phyloP scores from a whole-genome alignment of 2,797 vertebrate genomes.

The Mus spretus region DNA sequence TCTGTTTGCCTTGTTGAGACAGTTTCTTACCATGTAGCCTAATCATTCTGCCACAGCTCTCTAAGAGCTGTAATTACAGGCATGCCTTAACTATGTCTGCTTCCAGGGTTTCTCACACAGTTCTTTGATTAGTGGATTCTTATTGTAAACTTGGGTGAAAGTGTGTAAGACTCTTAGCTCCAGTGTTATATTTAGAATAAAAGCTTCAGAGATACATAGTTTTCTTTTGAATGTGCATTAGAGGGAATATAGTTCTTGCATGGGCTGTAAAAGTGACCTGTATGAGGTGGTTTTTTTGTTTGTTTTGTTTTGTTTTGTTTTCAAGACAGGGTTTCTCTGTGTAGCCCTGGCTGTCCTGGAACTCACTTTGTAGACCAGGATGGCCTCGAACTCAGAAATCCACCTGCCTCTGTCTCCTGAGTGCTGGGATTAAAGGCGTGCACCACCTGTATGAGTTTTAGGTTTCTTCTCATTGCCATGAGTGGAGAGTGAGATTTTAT shows the following conservation, averaged over 20 bases:
- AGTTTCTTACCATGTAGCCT: neutral
- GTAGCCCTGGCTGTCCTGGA: no score
- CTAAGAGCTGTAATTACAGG: neutral
- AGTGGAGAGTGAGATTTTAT: neutral
- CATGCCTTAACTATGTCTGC: neutral
- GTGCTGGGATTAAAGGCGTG: no score
- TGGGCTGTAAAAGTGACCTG: slow-evolving; percentile 1
- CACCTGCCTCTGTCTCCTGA: no score
- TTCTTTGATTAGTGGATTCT: slow-evolving; percentile 15
- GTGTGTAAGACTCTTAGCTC: neutral
- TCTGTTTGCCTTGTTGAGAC: neutral
- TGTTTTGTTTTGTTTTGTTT: no score
- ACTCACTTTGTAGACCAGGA: no score
- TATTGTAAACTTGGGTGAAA: neutral
- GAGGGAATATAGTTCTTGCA: slow-evolving; percentile 46
- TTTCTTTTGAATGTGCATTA: slow-evolving; percentile 59
- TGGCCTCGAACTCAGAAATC: no score
- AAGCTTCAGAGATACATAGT: slow-evolving; percentile 23
- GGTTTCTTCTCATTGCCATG: slow-evolving; percentile 61
- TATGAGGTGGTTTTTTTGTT: no score
- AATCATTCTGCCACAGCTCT: neutral
- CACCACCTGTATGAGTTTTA: neutral
- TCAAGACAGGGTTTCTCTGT: no score
- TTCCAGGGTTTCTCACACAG: neutral
- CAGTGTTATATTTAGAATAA: slow-evolving; percentile 31